Percentiles rank a stretch among this genome's conserved stretches.
phyloP scores from a whole-genome alignment of 2,888 invertebrate species.

The Amblyteles armatorius region DNA sequence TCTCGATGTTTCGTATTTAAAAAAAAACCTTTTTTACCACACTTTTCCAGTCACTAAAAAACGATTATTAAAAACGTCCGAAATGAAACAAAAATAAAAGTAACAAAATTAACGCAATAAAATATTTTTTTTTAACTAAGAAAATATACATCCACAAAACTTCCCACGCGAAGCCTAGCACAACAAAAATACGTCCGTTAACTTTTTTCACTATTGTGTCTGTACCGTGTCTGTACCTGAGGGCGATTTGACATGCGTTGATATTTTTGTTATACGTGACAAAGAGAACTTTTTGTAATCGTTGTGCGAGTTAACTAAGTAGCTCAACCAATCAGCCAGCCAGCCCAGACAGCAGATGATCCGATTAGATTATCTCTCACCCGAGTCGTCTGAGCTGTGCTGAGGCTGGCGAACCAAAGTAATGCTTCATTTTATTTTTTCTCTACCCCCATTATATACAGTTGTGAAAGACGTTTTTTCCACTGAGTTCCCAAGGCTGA shows the following conservation, averaged over 20 bases:
- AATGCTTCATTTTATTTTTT: neutral
- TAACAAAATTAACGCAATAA: constrained; percentile 4
- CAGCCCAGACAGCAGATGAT: neutral
- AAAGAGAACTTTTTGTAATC: neutral
- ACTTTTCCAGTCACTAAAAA: constrained; percentile 32
- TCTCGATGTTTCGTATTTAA: constrained; percentile 20
- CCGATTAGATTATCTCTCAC: neutral
- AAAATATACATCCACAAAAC: constrained; percentile 21
- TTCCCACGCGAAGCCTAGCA: constrained; percentile 29
- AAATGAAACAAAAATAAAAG: neutral
- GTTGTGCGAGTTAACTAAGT: neutral
- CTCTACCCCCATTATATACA: neutral
- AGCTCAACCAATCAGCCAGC: neutral
- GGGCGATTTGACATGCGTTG: constrained; percentile 20
- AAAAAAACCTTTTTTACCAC: constrained; percentile 34
- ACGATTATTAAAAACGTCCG: neutral
- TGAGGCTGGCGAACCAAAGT: constrained; percentile 37
- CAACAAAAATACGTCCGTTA: constrained; percentile 41
- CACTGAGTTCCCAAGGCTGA: neutral
- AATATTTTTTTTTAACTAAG: neutral
- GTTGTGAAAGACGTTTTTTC: constrained; percentile 3
- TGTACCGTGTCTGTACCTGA: constrained; percentile 39
- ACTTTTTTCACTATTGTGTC: constrained; percentile 17
- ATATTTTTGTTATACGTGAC: constrained; percentile 2
- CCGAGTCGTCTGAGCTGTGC: neutral